Base-by-base conservation (phyloP, 2,888 invertebrate species). In the Boloria euphrosyne region DNA sequence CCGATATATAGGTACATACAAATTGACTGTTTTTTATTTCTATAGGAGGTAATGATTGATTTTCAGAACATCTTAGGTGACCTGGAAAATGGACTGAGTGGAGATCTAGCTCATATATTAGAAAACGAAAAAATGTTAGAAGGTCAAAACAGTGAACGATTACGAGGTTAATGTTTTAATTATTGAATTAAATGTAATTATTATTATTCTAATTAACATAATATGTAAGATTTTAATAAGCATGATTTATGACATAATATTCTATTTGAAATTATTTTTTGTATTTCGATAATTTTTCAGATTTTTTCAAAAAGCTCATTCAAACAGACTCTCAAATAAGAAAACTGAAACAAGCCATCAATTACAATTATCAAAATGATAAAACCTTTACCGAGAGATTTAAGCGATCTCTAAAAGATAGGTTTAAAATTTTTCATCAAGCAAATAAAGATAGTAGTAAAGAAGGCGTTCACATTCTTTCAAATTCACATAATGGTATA, bases 251-350 rank as follows among this genome's bases (percentile, higher is more conserved):
- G 2, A 38, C 10, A 38, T 38, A 10, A 22, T 22, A 22, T 22
- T 2, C 22, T 22, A 22, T 3, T 22, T 22, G 1, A 3, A 22
- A 22, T 22, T 22, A 22, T 22, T 22, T 22, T 22, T 22, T 22
- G 22, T 22, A 22, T 22, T 4, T 31, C n/a, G 4, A 27, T 13
- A 3, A 27, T 47, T 47, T n/a, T 49, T 0, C 75, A 91, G 91
- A 85, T 52, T 91, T 91, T 68, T 90, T 86, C 76, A 85, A 82
- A 58, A 87, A 86, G 68, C 78, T 91, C 0, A 69, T 88, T 2
- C 72, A 85, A 74, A 87, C 89, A 0, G 90, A 91, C 16, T 80
- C 79, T 0, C 80, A 87, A 65, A 89, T 91, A 17, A 80, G 79
- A 57, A 81, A 79, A 1, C 71, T 91, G 0, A 89, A 84, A 64